Evolutionary conservation across 2,888 invertebrate genomes (phyloP).

Genomic region (Lutraria lutraria): DNA sequence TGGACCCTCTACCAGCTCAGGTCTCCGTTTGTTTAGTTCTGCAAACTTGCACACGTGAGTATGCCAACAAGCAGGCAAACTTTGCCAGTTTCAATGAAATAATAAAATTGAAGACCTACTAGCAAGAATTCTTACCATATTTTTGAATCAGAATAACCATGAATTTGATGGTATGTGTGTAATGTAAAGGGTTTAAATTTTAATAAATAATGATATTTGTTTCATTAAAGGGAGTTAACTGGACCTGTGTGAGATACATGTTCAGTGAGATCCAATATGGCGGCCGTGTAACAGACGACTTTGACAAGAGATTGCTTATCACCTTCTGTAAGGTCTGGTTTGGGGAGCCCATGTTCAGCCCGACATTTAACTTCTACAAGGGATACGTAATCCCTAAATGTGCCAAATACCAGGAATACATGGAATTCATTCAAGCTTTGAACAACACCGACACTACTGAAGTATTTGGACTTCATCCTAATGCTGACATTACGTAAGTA

Average conservation of each 20-base stretch:
- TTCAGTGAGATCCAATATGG: conserved; percentile 87
- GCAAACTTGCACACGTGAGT: too few species aligned
- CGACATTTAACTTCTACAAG: conserved; percentile 85
- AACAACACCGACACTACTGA: conserved; percentile 86
- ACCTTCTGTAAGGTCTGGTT: conserved; percentile 87
- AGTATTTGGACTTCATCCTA: conserved; percentile 87
- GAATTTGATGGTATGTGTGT: too few species aligned
- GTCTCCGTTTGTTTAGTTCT: too few species aligned
- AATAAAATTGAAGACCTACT: too few species aligned
- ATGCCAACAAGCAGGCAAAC: too few species aligned
- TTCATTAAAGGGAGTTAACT: conserved; percentile 85
- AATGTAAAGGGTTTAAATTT: too few species aligned
- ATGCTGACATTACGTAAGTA: conserved; percentile 87
- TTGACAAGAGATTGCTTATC: conserved; percentile 86
- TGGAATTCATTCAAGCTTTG: conserved; percentile 85
- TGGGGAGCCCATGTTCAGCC: conserved; percentile 86
- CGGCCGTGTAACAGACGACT: conserved; percentile 87
- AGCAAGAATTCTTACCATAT: too few species aligned
- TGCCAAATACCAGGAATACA: conserved; percentile 83
- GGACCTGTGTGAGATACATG: conserved; percentile 87
- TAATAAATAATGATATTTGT: not conserved
- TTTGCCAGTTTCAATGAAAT: too few species aligned
- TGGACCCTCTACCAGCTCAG: too few species aligned
- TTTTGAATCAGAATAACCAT: too few species aligned
- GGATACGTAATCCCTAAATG: conserved; percentile 86